Evolutionary conservation across 2,888 invertebrate species (phyloP).

Genomic region (Ennomos quercinarius): DNA sequence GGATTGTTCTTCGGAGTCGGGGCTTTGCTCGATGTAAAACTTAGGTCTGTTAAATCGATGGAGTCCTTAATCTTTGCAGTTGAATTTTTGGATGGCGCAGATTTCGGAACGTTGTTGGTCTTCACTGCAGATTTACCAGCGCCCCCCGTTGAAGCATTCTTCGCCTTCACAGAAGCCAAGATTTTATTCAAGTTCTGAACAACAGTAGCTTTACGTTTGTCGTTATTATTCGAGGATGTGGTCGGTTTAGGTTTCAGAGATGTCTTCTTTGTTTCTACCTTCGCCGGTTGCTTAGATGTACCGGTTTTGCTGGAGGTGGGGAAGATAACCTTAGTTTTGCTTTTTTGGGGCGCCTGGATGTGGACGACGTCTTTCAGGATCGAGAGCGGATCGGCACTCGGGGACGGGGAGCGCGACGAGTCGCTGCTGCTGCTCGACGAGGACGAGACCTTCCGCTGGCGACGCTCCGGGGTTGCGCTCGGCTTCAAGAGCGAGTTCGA

Average conservation of each 20-base stretch:
- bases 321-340: neutral
- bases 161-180: constrained; percentile 2
- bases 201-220: neutral
- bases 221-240: neutral
- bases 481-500: neutral
- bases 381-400: constrained; percentile 55
- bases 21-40: neutral
- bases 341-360: constrained; percentile 57
- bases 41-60: constrained; percentile 25
- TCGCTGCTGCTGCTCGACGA: constrained; percentile 43
- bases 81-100: neutral
- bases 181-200: constrained; percentile 5
- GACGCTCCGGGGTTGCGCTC: constrained; percentile 38
- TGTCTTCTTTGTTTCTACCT: neutral
- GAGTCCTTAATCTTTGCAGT: constrained; percentile 15
- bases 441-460: constrained; percentile 23
- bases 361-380: constrained; percentile 68
- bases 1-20: constrained; percentile 5
- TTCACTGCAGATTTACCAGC: constrained; percentile 1
- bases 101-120: neutral
- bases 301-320: constrained; percentile 2
- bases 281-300: constrained; percentile 3
- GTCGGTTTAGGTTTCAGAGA: neutral
- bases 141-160: neutral
- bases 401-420: constrained; percentile 39